Conservation (phyloP, 2,888 invertebrate genomes). For the Oxystoma pomonae region DNA sequence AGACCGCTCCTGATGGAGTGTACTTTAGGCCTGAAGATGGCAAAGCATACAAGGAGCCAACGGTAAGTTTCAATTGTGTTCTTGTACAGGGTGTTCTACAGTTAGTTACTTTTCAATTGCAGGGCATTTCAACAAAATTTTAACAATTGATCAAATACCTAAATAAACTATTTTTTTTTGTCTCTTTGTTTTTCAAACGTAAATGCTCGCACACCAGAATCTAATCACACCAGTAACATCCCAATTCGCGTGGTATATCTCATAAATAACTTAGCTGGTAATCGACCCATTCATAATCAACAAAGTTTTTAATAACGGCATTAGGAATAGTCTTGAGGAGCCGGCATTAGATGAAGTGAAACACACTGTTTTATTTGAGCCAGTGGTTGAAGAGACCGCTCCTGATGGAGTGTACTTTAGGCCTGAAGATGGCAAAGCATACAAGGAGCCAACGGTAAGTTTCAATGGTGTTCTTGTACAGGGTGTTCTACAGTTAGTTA, state of each 20-base stretch:
- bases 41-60: constrained; percentile 33
- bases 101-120: not conserved
- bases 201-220: too few species aligned
- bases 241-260: not conserved
- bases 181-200: too few species aligned
- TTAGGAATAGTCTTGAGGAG: not conserved
- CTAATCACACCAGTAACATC: not conserved
- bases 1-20: constrained; percentile 40
- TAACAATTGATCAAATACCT: too few species aligned
- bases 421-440: constrained; percentile 35
- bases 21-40: constrained; percentile 40
- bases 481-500: not conserved
- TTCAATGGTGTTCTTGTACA: too few species aligned
- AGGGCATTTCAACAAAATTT: too few species aligned
- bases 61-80: constrained; percentile 29
- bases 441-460: constrained; percentile 36
- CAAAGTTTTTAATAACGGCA: too few species aligned
- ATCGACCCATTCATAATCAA: too few species aligned
- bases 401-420: constrained; percentile 43
- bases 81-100: constrained; percentile 4
- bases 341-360: not conserved
- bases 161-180: too few species aligned
- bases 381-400: constrained; percentile 36
- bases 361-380: constrained; percentile 26
- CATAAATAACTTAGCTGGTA: not conserved